Conservation (phyloP, 1,140 invertebrate genomes). For the Proales similis region DNA sequence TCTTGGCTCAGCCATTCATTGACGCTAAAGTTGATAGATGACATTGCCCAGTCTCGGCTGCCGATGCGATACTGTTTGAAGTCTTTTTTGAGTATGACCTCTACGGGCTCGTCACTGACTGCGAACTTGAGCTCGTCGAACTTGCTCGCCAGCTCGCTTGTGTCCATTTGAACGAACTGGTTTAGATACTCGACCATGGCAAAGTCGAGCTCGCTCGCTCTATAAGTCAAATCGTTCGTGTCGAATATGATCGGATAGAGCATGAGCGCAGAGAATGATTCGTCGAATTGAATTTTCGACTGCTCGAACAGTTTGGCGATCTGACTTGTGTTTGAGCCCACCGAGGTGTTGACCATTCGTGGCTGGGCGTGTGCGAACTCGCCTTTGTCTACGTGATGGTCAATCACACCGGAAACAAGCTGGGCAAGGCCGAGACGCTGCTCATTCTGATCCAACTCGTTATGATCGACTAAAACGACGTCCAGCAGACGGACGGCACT, state of each 20-base stretch:
- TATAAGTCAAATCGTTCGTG: constrained; percentile 6
- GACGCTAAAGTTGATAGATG: constrained; percentile 20
- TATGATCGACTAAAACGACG: constrained; percentile 28
- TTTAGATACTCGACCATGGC: not conserved
- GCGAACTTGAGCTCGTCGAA: constrained; percentile 25
- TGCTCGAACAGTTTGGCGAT: not conserved
- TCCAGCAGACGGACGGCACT: not conserved
- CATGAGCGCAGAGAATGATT: not conserved
- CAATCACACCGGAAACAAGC: constrained; percentile 1
- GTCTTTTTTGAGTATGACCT: constrained; percentile 2
- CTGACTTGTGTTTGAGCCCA: constrained; percentile 10
- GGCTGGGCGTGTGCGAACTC: not conserved
- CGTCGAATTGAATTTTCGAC: constrained; percentile 2
- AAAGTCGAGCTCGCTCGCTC: constrained; percentile 1
- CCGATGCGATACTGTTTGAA: constrained; percentile 9
- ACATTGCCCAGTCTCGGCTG: not conserved
- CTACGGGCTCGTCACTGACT: not conserved
- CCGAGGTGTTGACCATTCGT: not conserved
- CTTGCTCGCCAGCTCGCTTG: not conserved
- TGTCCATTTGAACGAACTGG: not conserved
- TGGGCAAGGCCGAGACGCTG: not conserved
- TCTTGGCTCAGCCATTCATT: constrained; percentile 23
- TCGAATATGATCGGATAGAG: constrained; percentile 22
- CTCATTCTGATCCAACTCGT: constrained; percentile 24
- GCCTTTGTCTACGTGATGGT: constrained; percentile 24